Base-by-base conservation (phyloP, 92 coral and sea anemone genomes). In the Palythoa grandis region DNA sequence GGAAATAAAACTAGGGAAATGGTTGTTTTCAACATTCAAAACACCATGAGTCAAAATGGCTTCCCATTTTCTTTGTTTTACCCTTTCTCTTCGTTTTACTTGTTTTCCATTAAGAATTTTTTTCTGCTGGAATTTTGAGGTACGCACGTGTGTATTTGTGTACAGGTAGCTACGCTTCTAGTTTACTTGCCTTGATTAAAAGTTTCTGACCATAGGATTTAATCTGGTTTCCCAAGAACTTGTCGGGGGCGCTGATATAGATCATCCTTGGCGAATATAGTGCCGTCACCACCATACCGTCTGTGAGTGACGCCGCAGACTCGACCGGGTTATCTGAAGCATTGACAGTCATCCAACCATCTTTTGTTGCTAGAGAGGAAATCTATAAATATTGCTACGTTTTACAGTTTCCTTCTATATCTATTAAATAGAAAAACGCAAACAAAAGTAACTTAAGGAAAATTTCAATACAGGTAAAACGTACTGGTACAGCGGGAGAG, bases 131-230 rank as follows among this genome's bases (percentile, higher is more conserved):
- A n/a, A n/a, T n/a, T n/a, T n/a, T n/a, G n/a, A n/a, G n/a, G n/a
- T n/a, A n/a, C n/a, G n/a, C n/a, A n/a, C n/a, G n/a, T n/a, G n/a
- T n/a, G n/a, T n/a, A n/a, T n/a, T n/a, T n/a, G n/a, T n/a, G n/a
- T n/a, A n/a, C n/a, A n/a, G n/a, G n/a, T n/a, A n/a, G n/a, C n/a
- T n/a, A n/a, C n/a, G n/a, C n/a, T n/a, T n/a, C n/a, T n/a, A 74
- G 53, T 11, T 7, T 29, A 52, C 90, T 58, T 88, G 94, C 98
- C 75, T 78, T 86, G 56, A 95, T 19, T 22, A 72, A 48, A 6
- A 95, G 84, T 47, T 76, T 91, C 87, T 94, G 95, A 37, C 89
- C 92, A 53, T 94, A 95, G 47, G 98, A 95, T 52, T 87, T 83
- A 15, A 89, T 76, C 56, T 89, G 94, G 73, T 86, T 53, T 7